Base-by-base conservation (phyloP, 2,113 vertebrate genomes). In the Tauraco erythrolophus region DNA sequence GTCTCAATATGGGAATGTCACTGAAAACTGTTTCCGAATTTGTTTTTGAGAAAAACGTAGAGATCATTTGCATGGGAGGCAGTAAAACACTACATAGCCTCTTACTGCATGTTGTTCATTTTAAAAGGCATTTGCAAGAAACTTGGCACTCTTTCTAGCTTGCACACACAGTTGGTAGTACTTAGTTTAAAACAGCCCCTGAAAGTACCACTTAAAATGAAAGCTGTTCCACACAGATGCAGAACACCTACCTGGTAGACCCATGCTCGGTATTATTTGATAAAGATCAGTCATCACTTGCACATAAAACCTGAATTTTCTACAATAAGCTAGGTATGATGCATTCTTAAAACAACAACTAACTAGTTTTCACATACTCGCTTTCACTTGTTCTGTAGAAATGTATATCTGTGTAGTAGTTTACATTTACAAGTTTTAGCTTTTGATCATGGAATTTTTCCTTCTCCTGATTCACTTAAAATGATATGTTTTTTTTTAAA, bases 41-140 rank as follows among this genome's bases (percentile, higher is more conserved):
- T 75, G 12, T 66, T 84, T 91, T 45, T 81, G 60, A 92, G 77
- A 33, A 91, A 92, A 91, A 89, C 6, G 6, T 45, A 56, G 72
- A 65, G 46, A 61, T 84, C 19, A 16, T 84, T 96, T 95, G 35
- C 87, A 92, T 56, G 65, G 43, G 61, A 96, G 70, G 48, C 56
- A 82, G 35, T 76, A 58, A 95, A 96, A 74, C 2, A 1, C 71
- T 78, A 46, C 68, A 43, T 48, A 81, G 50, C 41, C 45, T 87
- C 72, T 95, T 60, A 24, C 15, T 79, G 51, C 31, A 11, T 56
- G 70, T 69, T 97, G 65, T 74, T 96, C 57, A 84, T 93, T 96
- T 95, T 51, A 79, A 91, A 78, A 92, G 54, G 33, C 43, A 75
- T 51, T 95, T 87, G 37, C 19, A 78, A 54, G 68, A 51, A 89